Base-by-base conservation (phyloP, 2,113 vertebrate genomes). In the Passer domesticus region DNA sequence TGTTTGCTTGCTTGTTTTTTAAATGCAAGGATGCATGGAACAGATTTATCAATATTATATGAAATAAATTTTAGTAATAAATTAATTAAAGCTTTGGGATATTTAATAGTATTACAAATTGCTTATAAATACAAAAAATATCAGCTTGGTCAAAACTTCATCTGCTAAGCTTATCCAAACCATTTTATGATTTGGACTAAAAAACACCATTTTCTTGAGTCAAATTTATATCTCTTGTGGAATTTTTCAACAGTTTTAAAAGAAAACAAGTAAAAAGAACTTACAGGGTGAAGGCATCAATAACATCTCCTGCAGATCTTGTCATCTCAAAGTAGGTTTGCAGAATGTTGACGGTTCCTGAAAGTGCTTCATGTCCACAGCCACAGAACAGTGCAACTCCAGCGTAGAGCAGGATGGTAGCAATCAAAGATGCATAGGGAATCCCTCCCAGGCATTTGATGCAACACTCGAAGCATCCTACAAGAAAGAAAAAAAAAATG, bases 391-490 rank as follows among this genome's bases (percentile, higher is more conserved):
- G 98, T 1, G 99, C 99, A 37, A 99, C 99, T 1, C 99, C 99
- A 16, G 99, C 99, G 2, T 99, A 99, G 37, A 99, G 98, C 97
- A 99, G 97, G 97, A 99, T 99, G 94, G 99, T 99, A 76, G 99
- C 99, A 28, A 99, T 98, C 83, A 99, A 97, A 35, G 99, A 99
- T 0, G 99, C 99, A 5, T 99, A 99, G 6, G 99, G 99, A 95
- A 99, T 99, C 50, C 99, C 99, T n/a, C 99, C 99, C 97, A 99
- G 97, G 96, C 99, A 99, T 98, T 99, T 99, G 97, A 99, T 98
- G 94, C 99, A 99, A 96, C 99, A 99, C 91, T 99, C 99, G 3
- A 99, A 99, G 96, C 99, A 99, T 96, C 99, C 99, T 99, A 64
- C 19, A 81, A 88, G 43, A 90, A 20, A 74, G 18, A 16, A 35